These are phyloP conservation scores for Meriones unguiculatus DNA, from an alignment of 2,113 vertebrate genomes.

Conservation along the genomic window DNA sequence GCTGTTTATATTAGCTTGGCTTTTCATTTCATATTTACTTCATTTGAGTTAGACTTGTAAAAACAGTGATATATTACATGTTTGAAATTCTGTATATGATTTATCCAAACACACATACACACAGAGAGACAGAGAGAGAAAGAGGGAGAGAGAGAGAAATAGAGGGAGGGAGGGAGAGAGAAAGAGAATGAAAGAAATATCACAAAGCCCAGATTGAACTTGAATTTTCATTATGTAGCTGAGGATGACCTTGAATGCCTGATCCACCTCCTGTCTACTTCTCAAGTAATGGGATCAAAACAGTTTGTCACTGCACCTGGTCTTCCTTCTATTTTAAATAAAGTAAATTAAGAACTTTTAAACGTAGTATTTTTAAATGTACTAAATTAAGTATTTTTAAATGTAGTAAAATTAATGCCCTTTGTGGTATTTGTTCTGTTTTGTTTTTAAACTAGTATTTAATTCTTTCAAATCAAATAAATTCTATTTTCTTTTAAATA, in stretches of 20 bases:
- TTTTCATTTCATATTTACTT: constrained; percentile 31
- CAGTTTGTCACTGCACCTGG: background rate
- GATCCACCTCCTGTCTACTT: background rate
- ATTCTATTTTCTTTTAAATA: constrained; percentile 55
- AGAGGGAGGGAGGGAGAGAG: background rate
- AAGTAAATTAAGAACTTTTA: background rate
- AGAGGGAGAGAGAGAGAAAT: background rate
- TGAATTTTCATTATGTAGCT: background rate
- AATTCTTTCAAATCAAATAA: constrained; percentile 52
- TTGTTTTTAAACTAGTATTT: constrained; percentile 42
- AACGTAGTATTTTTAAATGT: background rate
- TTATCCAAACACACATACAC: background rate
- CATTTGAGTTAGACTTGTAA: background rate
- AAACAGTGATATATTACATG: background rate
- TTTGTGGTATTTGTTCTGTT: constrained; percentile 20
- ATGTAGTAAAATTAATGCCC: background rate
- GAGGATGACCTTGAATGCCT: background rate
- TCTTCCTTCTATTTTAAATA: background rate
- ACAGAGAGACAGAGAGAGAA: background rate
- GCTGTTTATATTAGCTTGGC: background rate
- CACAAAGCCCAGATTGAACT: background rate
- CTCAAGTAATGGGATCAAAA: background rate
- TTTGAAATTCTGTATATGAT: constrained; percentile 16
- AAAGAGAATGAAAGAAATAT: background rate
- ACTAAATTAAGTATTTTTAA: constrained; percentile 9